These are phyloP conservation scores for Dicranocentrus wangi DNA, from an alignment of 2,888 invertebrate species.

Conservation along the genomic window DNA sequence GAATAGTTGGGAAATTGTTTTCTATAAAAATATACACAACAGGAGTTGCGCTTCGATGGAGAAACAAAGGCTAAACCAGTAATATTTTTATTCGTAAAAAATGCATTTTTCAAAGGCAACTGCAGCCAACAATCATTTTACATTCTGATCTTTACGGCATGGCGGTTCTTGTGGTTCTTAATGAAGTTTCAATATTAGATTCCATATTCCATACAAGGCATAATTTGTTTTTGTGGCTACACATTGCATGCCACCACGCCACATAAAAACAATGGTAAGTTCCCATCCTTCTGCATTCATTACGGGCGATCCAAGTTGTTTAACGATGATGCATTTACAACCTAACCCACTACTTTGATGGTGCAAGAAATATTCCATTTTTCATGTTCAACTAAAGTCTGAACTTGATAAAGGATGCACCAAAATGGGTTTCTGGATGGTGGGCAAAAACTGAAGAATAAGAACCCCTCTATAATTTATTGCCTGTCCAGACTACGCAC, in stretches of 20 bases:
- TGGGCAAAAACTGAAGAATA: constrained; percentile 38
- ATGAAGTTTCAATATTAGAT: too few relatives aligned
- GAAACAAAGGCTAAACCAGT: constrained; percentile 18
- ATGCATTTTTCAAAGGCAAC: too few relatives aligned
- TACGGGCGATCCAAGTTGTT: too few relatives aligned
- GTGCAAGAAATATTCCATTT: constrained; percentile 12
- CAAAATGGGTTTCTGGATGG: constrained; percentile 6
- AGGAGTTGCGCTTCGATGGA: constrained; percentile 42
- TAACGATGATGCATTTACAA: constrained; percentile 9
- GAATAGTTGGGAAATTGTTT: not conserved
- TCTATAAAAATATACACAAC: constrained; percentile 9
- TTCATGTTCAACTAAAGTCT: not conserved
- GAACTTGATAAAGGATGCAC: constrained; percentile 22
- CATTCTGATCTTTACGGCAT: too few relatives aligned
- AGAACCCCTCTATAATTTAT: constrained; percentile 45
- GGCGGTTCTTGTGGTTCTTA: too few relatives aligned
- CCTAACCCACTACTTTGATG: not conserved
- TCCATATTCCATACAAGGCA: too few relatives aligned
- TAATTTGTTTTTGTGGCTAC: too few relatives aligned
- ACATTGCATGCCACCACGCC: too few relatives aligned
- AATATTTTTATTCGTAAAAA: not conserved
- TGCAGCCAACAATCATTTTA: too few relatives aligned
- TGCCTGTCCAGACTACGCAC: constrained; percentile 38
- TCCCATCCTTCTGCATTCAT: too few relatives aligned
- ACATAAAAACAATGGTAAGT: too few relatives aligned